Percentiles rank a stretch among this genome's conserved stretches.
Conservation (phyloP, 1,140 invertebrate genomes). For the Carposina sasakii region DNA sequence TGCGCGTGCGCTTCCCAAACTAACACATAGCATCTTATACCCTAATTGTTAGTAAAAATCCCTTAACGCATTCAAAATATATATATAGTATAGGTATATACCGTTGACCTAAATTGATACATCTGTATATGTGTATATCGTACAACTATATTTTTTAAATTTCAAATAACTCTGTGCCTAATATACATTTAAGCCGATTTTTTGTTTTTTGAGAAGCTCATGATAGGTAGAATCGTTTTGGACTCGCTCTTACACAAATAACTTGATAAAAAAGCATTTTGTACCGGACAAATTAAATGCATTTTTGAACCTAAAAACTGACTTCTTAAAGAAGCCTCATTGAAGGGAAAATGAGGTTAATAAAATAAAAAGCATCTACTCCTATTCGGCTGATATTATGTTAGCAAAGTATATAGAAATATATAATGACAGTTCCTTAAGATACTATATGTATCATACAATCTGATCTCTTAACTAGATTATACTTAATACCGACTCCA, state of each 20-base stretch:
- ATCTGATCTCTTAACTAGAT: constrained; percentile 50
- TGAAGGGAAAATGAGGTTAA: no score
- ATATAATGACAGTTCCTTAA: no score
- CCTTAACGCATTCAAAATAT: constrained; percentile 70
- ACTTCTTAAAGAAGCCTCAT: no score
- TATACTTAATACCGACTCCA: constrained; percentile 47
- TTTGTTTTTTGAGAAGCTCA: constrained; percentile 54
- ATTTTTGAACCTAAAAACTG: constrained; percentile 7
- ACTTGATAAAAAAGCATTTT: constrained; percentile 31
- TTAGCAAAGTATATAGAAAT: constrained; percentile 31
- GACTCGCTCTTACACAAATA: constrained; percentile 42
- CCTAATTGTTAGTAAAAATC: constrained; percentile 70
- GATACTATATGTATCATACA: no score
- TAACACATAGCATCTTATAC: constrained; percentile 60
- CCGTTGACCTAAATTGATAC: constrained; percentile 53
- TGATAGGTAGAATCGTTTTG: constrained; percentile 51
- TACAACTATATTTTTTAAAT: constrained; percentile 58
- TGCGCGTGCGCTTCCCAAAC: no score
- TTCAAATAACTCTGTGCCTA: constrained; percentile 68
- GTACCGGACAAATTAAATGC: constrained; percentile 42
- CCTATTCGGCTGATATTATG: no score
- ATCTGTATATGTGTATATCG: constrained; percentile 63
- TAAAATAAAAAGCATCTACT: no score
- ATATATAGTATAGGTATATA: constrained; percentile 57
- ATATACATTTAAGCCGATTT: constrained; percentile 67